phyloP scores from a whole-genome alignment of 2,888 invertebrate species.

The Leptopilina syphax region DNA sequence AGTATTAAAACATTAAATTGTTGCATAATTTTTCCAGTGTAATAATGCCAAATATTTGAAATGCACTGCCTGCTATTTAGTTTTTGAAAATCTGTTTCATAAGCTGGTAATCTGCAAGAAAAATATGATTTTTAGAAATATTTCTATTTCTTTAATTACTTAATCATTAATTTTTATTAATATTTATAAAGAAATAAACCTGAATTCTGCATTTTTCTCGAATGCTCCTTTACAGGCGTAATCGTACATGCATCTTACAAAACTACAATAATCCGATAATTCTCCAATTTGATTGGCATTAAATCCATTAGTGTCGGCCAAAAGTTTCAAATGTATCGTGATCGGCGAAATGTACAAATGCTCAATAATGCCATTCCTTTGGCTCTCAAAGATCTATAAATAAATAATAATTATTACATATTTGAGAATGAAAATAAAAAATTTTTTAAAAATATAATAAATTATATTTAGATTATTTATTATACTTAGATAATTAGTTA shows the following conservation, averaged over 20 bases:
- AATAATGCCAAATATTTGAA: conserved; percentile 81
- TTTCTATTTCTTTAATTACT: neutral
- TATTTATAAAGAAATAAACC: conserved; percentile 51
- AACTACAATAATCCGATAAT: conserved; percentile 65
- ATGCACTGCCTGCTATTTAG: conserved; percentile 78
- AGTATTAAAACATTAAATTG: conserved; percentile 89
- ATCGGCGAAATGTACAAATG: conserved; percentile 81
- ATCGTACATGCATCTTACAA: conserved; percentile 68
- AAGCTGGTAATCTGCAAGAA: conserved; percentile 82
- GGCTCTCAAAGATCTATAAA: conserved; percentile 42
- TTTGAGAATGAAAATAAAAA: neutral
- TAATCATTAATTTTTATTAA: too few species aligned
- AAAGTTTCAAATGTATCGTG: conserved; percentile 81
- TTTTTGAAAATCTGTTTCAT: conserved; percentile 81
- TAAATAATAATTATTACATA: neutral
- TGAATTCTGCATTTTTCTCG: conserved; percentile 69
- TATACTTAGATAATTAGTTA: neutral
- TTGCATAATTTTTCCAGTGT: conserved; percentile 85
- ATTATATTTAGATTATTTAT: too few species aligned
- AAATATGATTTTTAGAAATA: neutral
- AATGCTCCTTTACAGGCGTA: conserved; percentile 69
- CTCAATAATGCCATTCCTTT: conserved; percentile 76
- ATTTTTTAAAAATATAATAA: too few species aligned
- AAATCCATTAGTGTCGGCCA: conserved; percentile 67
- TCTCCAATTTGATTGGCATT: conserved; percentile 57